phyloP scores from a whole-genome alignment of 2,888 invertebrate genomes.

The Dicyrtomina minuta region DNA sequence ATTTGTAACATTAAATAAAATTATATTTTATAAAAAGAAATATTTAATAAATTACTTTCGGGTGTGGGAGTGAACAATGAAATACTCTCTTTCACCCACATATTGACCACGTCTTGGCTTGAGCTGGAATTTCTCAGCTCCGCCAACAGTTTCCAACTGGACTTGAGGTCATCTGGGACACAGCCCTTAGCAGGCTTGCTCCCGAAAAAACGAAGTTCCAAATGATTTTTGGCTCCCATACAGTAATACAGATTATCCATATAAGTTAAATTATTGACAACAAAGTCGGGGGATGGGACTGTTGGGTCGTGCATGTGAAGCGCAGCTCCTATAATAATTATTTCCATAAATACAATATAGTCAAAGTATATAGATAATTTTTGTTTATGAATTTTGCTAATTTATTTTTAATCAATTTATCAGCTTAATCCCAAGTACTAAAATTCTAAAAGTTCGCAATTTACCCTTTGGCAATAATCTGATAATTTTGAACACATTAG shows the following conservation, averaged over 20 bases:
- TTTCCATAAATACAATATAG: background rate
- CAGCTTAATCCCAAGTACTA: background rate
- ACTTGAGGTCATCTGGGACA: conserved; percentile 27
- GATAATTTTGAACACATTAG: conserved; percentile 68
- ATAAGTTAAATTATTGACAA: conserved; percentile 53
- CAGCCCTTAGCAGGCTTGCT: conserved; percentile 39
- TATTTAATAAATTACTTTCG: conserved; percentile 38
- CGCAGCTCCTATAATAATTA: conserved; percentile 52
- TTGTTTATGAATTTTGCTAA: too few species aligned
- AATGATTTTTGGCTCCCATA: conserved; percentile 40
- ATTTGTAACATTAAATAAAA: background rate
- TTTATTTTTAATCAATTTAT: background rate
- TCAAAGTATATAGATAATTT: conserved; percentile 2
- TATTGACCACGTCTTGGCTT: conserved; percentile 51
- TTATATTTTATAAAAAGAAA: background rate
- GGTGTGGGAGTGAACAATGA: conserved; percentile 52
- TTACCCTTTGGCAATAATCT: conserved; percentile 69
- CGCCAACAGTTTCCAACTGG: conserved; percentile 52
- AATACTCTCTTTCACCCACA: conserved; percentile 51
- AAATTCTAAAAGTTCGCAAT: background rate
- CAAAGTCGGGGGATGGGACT: conserved; percentile 53
- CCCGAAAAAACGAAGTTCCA: conserved; percentile 53
- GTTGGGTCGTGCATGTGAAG: conserved; percentile 55
- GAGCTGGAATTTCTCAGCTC: conserved; percentile 45
- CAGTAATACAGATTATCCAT: conserved; percentile 55